Evolutionary conservation across 2,888 invertebrate species (phyloP).

Genomic region (Tineola bisselliella): DNA sequence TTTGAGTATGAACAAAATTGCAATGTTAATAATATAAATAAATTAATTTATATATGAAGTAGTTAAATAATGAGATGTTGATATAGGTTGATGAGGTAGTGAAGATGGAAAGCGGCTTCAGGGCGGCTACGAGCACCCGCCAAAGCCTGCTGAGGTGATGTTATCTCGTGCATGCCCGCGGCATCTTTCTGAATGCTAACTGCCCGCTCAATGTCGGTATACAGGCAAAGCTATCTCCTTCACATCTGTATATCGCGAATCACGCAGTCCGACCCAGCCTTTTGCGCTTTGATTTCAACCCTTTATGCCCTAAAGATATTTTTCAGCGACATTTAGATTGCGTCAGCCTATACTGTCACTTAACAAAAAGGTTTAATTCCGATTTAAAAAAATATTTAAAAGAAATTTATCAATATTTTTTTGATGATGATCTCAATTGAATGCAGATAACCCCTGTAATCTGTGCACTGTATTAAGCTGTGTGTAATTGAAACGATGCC

Average conservation of each 20-base stretch:
- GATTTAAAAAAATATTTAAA: background rate
- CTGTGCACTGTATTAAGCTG: background rate
- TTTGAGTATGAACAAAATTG: background rate
- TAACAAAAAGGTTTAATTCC: background rate
- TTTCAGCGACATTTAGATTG: slow-evolving; percentile 55
- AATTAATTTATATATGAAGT: background rate
- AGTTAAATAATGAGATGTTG: background rate
- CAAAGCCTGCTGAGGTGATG: slow-evolving; percentile 26
- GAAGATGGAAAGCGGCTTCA: background rate
- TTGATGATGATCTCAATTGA: no score
- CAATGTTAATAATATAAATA: background rate
- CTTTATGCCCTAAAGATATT: slow-evolving; percentile 44
- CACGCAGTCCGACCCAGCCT: slow-evolving; percentile 17
- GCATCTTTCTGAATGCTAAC: slow-evolving; percentile 65
- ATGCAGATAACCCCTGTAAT: background rate
- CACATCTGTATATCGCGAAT: slow-evolving; percentile 12
- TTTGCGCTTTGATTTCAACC: slow-evolving; percentile 42
- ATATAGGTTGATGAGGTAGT: background rate
- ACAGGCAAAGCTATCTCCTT: slow-evolving; percentile 17
- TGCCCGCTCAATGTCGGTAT: slow-evolving; percentile 19
- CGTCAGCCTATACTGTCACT: slow-evolving; percentile 20
- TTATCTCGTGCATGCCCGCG: slow-evolving; percentile 55
- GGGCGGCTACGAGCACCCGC: slow-evolving; percentile 4
- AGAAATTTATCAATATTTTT: background rate
- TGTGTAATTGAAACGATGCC: slow-evolving; percentile 2